These are phyloP conservation scores for Melieria omissa DNA, from an alignment of 2,888 invertebrate species.

Conservation along the genomic window DNA sequence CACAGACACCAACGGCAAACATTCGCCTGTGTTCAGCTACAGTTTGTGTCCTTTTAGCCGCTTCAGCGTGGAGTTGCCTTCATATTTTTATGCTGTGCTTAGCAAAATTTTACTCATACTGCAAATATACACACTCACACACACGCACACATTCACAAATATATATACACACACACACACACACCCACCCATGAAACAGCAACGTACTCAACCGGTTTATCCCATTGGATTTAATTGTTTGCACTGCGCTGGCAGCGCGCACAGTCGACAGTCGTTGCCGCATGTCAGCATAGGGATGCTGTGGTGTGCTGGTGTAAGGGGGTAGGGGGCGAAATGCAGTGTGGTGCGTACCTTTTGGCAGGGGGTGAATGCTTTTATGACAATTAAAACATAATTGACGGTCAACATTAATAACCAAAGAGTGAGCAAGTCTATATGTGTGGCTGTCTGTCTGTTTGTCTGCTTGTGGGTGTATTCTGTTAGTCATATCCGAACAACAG, in stretches of 20 bases:
- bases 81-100: too few species aligned
- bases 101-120: too few species aligned
- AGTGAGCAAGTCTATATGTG: conserved; percentile 3
- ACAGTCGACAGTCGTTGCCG: neutral
- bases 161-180: neutral
- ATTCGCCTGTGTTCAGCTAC: too few species aligned
- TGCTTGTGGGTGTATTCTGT: neutral
- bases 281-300: neutral
- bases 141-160: neutral
- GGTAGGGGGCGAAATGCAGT: neutral
- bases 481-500: neutral
- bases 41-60: too few species aligned
- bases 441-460: conserved; percentile 2
- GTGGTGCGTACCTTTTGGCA: neutral
- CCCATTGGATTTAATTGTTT: conserved; percentile 32
- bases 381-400: conserved; percentile 68
- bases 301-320: neutral
- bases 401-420: conserved; percentile 32
- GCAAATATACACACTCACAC: too few species aligned
- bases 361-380: conserved; percentile 60
- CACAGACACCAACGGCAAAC: too few species aligned
- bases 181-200: neutral
- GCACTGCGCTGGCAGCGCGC: conserved; percentile 20
- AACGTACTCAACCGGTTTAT: conserved; percentile 22
- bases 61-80: too few species aligned